Percentiles rank a stretch among this genome's conserved stretches.
phyloP scores from a whole-genome alignment of 2,797 vertebrate genomes.

The Falco cherrug region DNA sequence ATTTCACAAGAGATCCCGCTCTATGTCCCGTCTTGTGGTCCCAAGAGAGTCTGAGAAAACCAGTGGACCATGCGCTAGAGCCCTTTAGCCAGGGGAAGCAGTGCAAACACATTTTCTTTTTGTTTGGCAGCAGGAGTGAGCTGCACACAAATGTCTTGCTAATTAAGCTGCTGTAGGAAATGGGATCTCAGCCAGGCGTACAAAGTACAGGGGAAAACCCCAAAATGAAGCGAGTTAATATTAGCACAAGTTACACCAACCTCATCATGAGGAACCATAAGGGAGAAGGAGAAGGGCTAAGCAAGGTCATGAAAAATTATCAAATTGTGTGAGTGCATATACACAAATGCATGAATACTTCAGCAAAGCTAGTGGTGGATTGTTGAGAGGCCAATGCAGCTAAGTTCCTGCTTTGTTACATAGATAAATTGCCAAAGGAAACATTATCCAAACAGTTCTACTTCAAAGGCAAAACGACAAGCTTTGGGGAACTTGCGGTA shows the following conservation, averaged over 20 bases:
- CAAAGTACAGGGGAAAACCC: neutral
- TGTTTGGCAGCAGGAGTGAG: neutral
- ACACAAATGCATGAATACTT: neutral
- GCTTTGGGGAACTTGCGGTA: conserved; percentile 62
- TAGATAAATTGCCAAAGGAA: conserved; percentile 78
- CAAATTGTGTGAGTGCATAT: neutral
- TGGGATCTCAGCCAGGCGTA: neutral
- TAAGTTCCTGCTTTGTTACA: conserved; percentile 57
- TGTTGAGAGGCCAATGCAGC: neutral
- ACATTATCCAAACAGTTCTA: conserved; percentile 76
- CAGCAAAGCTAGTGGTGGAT: neutral
- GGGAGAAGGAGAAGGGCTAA: neutral
- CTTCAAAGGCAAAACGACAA: conserved; percentile 73
- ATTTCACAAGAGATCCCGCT: neutral
- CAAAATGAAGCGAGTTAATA: neutral
- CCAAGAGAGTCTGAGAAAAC: neutral
- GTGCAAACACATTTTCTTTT: neutral
- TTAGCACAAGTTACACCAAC: neutral
- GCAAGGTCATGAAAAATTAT: neutral
- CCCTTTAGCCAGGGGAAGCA: neutral
- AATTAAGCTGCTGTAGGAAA: neutral
- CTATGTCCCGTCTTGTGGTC: neutral
- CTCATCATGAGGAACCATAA: neutral
- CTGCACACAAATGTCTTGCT: neutral
- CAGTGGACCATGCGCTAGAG: neutral